Base-by-base conservation (phyloP, 2,888 invertebrate species). In the Sclerodermus sp. region DNA sequence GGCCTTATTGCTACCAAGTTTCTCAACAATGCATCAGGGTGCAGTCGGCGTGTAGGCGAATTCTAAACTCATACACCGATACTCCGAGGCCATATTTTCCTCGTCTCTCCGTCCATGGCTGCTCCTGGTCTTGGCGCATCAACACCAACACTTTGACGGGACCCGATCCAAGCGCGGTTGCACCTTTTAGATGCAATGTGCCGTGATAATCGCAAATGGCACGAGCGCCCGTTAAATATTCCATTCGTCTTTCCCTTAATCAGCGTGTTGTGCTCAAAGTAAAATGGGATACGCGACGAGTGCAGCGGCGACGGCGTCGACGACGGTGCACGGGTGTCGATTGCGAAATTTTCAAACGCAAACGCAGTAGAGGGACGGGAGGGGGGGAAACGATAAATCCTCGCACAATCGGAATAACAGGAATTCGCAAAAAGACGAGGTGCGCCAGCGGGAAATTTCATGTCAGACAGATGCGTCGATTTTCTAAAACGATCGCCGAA, bases 1-100 rank as follows among this genome's bases (percentile, higher is more conserved):
- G 39, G 13, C 17, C 43, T 50, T 46, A 51, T 52, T 52, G 53
- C 51, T 48, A 42, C 47, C 13, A 57, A 60, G 51, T 60, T 56
- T 18, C 46, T 15, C 40, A 37, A 38, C 45, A 39, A 47, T 42
- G 42, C 42, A 3, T 23, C 42, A 4, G 15, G 12, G 38, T 17
- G 38, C 38, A n/a, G 38, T 14, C 5, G 38, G 4, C 14, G 17
- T 15, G 14, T 5, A 3, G 34, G 13, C 38, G 38, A 10, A 17
- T 14, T 4, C 5, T 38, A 10, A 17, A 9, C 10, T 17, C 10
- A 14, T 16, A n/a, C 4, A 38, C 2, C 10, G 14, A 16, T 10
- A 38, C 38, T 10, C 38, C 12, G 9, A 38, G 38, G 4, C 16
- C 15, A 23, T 23, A 23, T 23, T 23, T 23, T 23, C 23, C n/a